A percentile compares a stretch with the other conserved stretches of the same genome.
Conservation (phyloP, 2,888 invertebrate species). For the Fragum sueziense region DNA sequence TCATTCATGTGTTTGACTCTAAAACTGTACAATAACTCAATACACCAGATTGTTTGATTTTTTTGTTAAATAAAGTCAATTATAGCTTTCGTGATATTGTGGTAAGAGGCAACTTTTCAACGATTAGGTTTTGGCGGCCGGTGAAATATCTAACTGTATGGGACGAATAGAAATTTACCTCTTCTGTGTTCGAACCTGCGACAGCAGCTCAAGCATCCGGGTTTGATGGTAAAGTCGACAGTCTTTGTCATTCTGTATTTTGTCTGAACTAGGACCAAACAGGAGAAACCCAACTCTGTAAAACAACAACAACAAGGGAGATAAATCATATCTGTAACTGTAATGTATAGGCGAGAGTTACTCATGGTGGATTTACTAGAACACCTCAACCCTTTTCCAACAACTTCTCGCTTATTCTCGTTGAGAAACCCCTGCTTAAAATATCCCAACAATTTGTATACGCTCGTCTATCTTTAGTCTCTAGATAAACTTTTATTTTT, state of each 20-base stretch:
- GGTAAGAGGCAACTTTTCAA: neutral
- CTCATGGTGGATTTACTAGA: neutral
- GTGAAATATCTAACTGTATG: neutral
- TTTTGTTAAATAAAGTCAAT: neutral
- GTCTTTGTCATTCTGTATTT: neutral
- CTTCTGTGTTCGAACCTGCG: neutral
- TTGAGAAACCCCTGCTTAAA: neutral
- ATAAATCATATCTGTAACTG: neutral
- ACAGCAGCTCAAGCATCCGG: neutral
- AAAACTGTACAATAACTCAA: neutral
- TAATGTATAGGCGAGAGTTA: neutral
- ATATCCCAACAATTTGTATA: neutral
- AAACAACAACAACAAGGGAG: neutral
- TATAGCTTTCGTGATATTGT: neutral
- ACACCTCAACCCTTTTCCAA: neutral
- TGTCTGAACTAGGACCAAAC: neutral
- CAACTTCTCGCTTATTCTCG: neutral
- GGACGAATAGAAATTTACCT: constrained; percentile 3
- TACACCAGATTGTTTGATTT: neutral
- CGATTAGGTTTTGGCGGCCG: neutral
- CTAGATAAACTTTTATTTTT: neutral
- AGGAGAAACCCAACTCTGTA: constrained; percentile 8
- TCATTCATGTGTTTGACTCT: neutral
- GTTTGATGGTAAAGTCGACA: neutral
- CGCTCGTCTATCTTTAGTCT: neutral